Base-by-base conservation (phyloP, 2,888 invertebrate genomes). In the Macrostomum cliftonense region DNA sequence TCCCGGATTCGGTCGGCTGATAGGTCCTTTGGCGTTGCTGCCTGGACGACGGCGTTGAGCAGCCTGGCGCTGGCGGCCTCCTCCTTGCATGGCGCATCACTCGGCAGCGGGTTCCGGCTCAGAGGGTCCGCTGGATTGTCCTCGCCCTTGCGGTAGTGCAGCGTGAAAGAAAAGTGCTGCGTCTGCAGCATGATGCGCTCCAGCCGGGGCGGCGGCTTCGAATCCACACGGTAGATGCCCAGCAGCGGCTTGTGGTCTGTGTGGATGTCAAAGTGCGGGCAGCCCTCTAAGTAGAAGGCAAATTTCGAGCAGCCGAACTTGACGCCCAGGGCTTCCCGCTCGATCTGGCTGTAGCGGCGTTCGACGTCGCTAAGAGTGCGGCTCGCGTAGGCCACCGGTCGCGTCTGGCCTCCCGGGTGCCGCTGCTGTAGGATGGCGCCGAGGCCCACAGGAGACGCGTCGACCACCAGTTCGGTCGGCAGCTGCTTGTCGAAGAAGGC, bases 391-490 rank as follows among this genome's bases (percentile, higher is more conserved):
- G n/a, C 42, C 14, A 56, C 52, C 2, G 52, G 46, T 0, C 47
- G 40, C 11, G 5, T 21, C 39, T 52, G 40, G n/a, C n/a, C n/a
- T 1, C 43, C 52, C 2, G 47, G 28, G 17, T 49, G 52, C 13
- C 56, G 40, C 20, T 60, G 58, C n/a, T 47, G 47, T 1, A 57
- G 43, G 7, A 58, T 53, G 11, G 57, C 57, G 1, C 55, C 56
- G 12, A 58, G 36, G 2, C 58, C 58, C 4, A 55, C 52, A 9
- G 57, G 56, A 39, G 53, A 55, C 11, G 55, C 57, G 52, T 59
- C 57, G 1, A 53, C 54, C 11, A 51, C 39, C 2, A 59, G 40
- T n/a, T 52, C 51, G 16, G 45, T 53, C 40, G 45, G 11, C 21
- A 52, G 45, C 16, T 47, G 36, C n/a, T 53, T 49, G 21, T 57